Conservation (phyloP, 1,140 invertebrate genomes). For the Drosophila setifemur region DNA sequence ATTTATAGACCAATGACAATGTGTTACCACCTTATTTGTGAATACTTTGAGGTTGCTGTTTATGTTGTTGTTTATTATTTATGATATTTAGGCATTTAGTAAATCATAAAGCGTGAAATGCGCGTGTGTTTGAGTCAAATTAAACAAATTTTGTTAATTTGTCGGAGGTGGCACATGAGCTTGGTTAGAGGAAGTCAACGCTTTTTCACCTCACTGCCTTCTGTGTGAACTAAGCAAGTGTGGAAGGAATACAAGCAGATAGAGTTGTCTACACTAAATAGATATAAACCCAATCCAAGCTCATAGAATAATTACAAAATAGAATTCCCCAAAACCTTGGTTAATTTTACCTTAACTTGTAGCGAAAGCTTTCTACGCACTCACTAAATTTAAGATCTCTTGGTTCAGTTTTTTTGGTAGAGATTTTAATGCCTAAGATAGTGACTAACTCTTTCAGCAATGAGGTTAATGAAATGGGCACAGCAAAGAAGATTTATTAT, state of each 20-base stretch:
- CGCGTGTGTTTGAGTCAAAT: constrained; percentile 50
- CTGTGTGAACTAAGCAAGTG: constrained; percentile 48
- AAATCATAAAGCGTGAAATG: constrained; percentile 69
- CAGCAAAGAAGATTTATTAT: constrained; percentile 72
- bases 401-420: constrained; percentile 7
- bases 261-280: too few relatives aligned
- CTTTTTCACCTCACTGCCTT: constrained; percentile 62
- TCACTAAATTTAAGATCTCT: constrained; percentile 46
- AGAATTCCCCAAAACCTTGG: constrained; percentile 6
- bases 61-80: constrained; percentile 59
- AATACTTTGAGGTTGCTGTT: constrained; percentile 17
- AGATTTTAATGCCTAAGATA: constrained; percentile 55
- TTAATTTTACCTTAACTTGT: not conserved
- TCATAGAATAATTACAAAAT: not conserved
- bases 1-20: constrained; percentile 56
- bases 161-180: constrained; percentile 47
- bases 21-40: constrained; percentile 24
- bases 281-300: constrained; percentile 14
- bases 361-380: constrained; percentile 54
- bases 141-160: constrained; percentile 39
- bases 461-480: constrained; percentile 67
- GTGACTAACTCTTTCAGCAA: constrained; percentile 36
- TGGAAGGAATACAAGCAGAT: not conserved
- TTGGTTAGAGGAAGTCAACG: constrained; percentile 51
- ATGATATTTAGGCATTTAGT: constrained; percentile 59